Conservation (phyloP, 2,888 invertebrate genomes). For the Hedychridium roseum region DNA sequence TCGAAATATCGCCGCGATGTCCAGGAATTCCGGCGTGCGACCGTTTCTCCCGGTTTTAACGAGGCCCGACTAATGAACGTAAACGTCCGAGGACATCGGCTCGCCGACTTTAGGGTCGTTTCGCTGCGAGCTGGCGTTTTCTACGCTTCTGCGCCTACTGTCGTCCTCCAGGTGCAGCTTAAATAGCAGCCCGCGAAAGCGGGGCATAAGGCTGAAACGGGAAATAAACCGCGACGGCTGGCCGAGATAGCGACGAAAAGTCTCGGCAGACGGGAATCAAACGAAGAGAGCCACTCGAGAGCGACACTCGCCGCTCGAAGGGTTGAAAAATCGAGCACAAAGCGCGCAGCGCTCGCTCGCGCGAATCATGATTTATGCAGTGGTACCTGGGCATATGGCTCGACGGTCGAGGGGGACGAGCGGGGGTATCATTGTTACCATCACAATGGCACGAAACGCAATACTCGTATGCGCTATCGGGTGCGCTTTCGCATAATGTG, state of each 20-base stretch:
- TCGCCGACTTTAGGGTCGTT: slow-evolving; percentile 17
- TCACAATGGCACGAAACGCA: slow-evolving; percentile 57
- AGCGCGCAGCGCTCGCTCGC: slow-evolving; percentile 24
- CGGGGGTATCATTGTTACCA: slow-evolving; percentile 57
- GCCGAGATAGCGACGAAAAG: too few relatives aligned
- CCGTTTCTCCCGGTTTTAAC: slow-evolving; percentile 23
- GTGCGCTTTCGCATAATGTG: slow-evolving; percentile 63
- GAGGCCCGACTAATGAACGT: slow-evolving; percentile 31
- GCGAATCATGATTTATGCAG: slow-evolving; percentile 53
- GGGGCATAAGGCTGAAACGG: too few relatives aligned
- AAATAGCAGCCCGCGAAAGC: too few relatives aligned
- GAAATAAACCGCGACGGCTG: too few relatives aligned
- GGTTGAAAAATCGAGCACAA: too few relatives aligned
- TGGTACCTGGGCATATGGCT: slow-evolving; percentile 41
- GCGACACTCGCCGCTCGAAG: too few relatives aligned
- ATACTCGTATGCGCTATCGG: slow-evolving; percentile 55
- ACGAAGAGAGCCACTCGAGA: too few relatives aligned
- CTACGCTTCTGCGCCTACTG: too few relatives aligned
- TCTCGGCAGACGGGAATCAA: too few relatives aligned
- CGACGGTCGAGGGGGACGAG: slow-evolving; percentile 25
- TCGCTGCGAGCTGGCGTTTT: slow-evolving; percentile 13
- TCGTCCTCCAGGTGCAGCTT: too few relatives aligned
- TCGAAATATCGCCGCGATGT: slow-evolving; percentile 33
- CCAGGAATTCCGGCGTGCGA: slow-evolving; percentile 24
- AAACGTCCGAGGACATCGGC: slow-evolving; percentile 19